Conservation (phyloP, 2,888 invertebrate species). For the Tenthredo distinguenda region DNA sequence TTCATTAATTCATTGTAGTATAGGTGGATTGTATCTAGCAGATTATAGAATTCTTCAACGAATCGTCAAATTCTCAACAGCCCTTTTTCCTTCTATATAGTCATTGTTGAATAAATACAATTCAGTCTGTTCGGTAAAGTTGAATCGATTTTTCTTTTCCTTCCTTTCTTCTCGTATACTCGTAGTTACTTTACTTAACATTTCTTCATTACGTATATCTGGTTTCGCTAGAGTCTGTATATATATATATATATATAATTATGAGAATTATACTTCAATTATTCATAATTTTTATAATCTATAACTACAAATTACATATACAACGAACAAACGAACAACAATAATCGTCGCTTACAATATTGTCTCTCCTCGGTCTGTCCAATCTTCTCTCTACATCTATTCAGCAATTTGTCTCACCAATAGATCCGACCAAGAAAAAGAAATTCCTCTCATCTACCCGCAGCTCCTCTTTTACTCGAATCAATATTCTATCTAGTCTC, state of each 20-base stretch:
- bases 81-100: neutral
- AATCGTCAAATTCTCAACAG: neutral
- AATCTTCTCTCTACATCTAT: neutral
- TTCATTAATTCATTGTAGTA: neutral
- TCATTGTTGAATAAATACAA: neutral
- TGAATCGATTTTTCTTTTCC: neutral
- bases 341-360: neutral
- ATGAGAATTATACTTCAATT: neutral
- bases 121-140: neutral
- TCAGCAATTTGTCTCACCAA: neutral
- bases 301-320: neutral
- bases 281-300: neutral
- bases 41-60: neutral
- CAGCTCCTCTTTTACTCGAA: too few relatives aligned
- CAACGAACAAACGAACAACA: neutral
- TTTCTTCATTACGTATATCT: slow-evolving; percentile 60
- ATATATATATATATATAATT: neutral
- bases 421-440: too few relatives aligned
- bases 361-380: neutral
- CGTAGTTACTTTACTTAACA: slow-evolving; percentile 48
- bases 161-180: slow-evolving; percentile 65
- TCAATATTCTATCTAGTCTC: too few relatives aligned
- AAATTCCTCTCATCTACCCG: too few relatives aligned
- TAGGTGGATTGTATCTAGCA: neutral
- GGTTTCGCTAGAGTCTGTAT: slow-evolving; percentile 18